Evolutionary conservation across 2,113 vertebrate genomes (phyloP), one percentile per base, ranked within the genome.

Genomic region (Cavia aperea): DNA sequence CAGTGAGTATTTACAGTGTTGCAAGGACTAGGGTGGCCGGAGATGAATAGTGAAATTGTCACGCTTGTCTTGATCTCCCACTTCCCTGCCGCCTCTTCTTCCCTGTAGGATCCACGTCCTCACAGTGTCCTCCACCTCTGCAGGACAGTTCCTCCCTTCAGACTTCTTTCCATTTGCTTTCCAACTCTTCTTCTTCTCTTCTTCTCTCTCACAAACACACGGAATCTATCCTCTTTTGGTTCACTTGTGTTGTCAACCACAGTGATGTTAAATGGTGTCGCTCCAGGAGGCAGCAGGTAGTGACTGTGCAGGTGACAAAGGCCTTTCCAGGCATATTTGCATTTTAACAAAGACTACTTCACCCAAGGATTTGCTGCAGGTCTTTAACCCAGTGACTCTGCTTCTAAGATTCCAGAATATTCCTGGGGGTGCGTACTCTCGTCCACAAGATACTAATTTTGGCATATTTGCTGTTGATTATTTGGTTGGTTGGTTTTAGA

Each of bases 41-140:
- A 68, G 49, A 75, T 6, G 78, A 79, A 56, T 14, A n/a, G 75
- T 3, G 16, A 10, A 33, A 26, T 4, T 18, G 7, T 51, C 31
- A 82, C 21, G 51, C 79, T 49, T 49, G 12, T 66, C 60, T 54
- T 60, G 54, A 81, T n/a, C 81, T 54, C 89, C 62, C 0, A 2
- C 39, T 56, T 81, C n/a, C 12, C 46, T 62, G 0, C 39, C 15
- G 19, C 29, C 65, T 54, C 56, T 51, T 87, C 12, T 36, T 58
- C 43, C 43, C 14, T 19, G 8, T 4, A 24, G n/a, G 66, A 54
- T 54, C 54, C 7, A 8, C 3, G 2, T 15, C 66, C 62, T 46
- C 9, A 0, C 7, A 10, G n/a, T 4, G 3, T 10, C 23, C 58
- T 46, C 4, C 16, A 36, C 15, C 18, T 29, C 3, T 2, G 2